A percentile compares a stretch with the other conserved stretches of the same genome.
Conservation (phyloP, 2,888 invertebrate genomes). For the Gerris lacustris region DNA sequence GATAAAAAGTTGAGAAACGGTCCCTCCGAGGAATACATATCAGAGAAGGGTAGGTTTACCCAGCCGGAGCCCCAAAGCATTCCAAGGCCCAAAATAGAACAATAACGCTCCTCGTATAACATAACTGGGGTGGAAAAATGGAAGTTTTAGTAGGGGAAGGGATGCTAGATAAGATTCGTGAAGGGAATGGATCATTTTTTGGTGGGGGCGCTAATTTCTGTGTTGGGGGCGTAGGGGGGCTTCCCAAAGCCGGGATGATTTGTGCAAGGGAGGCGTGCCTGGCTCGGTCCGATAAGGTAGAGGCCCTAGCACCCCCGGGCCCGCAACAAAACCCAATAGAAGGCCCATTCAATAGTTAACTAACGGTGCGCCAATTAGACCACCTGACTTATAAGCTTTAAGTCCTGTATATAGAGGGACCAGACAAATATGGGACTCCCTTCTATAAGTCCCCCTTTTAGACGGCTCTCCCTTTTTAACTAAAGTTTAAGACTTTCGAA, state of each 20-base stretch:
- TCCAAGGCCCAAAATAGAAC: not conserved
- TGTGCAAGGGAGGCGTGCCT: not conserved
- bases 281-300: not conserved
- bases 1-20: not conserved
- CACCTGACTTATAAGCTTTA: not conserved
- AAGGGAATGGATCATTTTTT: conserved; percentile 1
- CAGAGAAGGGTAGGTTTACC: not conserved
- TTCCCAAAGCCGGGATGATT: not conserved
- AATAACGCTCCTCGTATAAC: conserved; percentile 1
- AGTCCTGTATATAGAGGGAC: not conserved
- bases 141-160: not conserved
- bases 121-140: conserved; percentile 5
- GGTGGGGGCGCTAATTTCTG: not conserved
- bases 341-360: not conserved
- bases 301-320: not conserved
- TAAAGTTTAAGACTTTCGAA: no score
- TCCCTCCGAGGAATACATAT: not conserved
- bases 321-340: no score
- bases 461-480: no score
- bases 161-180: not conserved
- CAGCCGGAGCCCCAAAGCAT: not conserved
- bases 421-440: not conserved
- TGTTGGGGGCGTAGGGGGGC: not conserved
- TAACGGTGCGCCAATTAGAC: not conserved
- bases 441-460: no score